These are phyloP conservation scores for Lamellibrachia satsuma DNA, from an alignment of 2,888 invertebrate genomes.

Conservation along the genomic window DNA sequence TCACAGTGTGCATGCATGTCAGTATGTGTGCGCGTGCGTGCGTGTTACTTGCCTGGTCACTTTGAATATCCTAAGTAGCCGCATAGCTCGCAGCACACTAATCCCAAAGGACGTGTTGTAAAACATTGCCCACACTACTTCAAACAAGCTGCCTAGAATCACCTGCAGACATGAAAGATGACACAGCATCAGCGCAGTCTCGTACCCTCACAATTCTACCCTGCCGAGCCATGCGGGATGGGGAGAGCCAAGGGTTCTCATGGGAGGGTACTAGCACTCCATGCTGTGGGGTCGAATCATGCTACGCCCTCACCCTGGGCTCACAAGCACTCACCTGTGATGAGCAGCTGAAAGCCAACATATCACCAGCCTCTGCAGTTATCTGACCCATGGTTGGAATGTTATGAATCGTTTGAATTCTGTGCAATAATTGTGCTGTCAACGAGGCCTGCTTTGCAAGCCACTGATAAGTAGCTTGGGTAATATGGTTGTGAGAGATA, in stretches of 20 bases:
- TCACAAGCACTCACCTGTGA: neutral
- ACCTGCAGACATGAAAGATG: conserved; percentile 58
- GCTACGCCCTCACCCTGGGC: neutral
- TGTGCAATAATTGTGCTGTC: neutral
- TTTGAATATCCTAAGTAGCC: conserved; percentile 97
- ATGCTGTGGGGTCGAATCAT: conserved; percentile 17
- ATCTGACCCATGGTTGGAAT: neutral
- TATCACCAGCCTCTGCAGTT: neutral
- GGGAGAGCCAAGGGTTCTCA: conserved; percentile 17
- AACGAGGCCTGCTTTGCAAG: neutral
- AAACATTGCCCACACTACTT: conserved; percentile 95
- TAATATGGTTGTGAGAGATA: too few relatives aligned
- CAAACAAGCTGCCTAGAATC: conserved; percentile 90
- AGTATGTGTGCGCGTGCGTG: conserved; percentile 3
- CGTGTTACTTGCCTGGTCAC: conserved; percentile 73
- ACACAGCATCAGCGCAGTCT: neutral
- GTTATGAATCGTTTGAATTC: neutral
- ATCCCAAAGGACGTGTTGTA: conserved; percentile 95
- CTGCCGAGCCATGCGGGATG: conserved; percentile 13
- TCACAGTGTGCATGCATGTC: conserved; percentile 17
- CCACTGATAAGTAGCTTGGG: too few relatives aligned
- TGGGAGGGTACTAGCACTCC: conserved; percentile 11
- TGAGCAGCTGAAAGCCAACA: neutral
- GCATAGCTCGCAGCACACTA: conserved; percentile 94
- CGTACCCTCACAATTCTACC: conserved; percentile 10